phyloP scores from a whole-genome alignment of 2,888 invertebrate genomes.

The Eucera pruinosa region DNA sequence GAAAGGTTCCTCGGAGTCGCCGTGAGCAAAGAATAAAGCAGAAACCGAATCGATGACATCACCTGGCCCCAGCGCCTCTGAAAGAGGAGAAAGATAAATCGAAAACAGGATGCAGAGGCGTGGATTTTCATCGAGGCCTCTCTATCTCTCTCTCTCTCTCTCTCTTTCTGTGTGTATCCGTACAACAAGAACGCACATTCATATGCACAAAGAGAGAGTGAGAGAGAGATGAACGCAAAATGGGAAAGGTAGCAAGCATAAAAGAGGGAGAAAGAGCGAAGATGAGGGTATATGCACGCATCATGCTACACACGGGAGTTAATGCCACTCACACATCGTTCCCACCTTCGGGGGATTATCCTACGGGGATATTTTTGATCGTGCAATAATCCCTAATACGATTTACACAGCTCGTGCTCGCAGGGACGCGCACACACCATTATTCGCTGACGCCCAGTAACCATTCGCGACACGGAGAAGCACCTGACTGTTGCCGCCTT shows the following conservation, averaged over 20 bases:
- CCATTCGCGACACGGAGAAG: slow-evolving; percentile 60
- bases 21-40: slow-evolving; percentile 30
- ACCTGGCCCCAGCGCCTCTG: slow-evolving; percentile 65
- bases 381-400: slow-evolving; percentile 84
- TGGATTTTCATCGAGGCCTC: slow-evolving; percentile 77
- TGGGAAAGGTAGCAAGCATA: slow-evolving; percentile 27
- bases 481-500: slow-evolving; percentile 53
- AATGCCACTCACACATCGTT: slow-evolving; percentile 80
- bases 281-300: slow-evolving; percentile 67
- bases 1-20: background rate
- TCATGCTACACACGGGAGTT: slow-evolving; percentile 70
- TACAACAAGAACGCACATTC: too few species aligned
- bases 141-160: too few species aligned
- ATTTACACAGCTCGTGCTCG: slow-evolving; percentile 82
- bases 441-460: slow-evolving; percentile 63
- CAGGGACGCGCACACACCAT: slow-evolving; percentile 73
- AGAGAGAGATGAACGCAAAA: too few species aligned
- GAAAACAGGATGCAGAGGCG: slow-evolving; percentile 76
- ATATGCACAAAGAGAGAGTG: too few species aligned
- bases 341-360: slow-evolving; percentile 81
- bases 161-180: too few species aligned
- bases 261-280: slow-evolving; percentile 63
- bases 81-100: slow-evolving; percentile 77
- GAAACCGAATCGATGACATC: slow-evolving; percentile 58
- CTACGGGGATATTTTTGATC: slow-evolving; percentile 84